Base-by-base conservation (phyloP, 1,140 invertebrate species). In the Heliconius hewitsoni region DNA sequence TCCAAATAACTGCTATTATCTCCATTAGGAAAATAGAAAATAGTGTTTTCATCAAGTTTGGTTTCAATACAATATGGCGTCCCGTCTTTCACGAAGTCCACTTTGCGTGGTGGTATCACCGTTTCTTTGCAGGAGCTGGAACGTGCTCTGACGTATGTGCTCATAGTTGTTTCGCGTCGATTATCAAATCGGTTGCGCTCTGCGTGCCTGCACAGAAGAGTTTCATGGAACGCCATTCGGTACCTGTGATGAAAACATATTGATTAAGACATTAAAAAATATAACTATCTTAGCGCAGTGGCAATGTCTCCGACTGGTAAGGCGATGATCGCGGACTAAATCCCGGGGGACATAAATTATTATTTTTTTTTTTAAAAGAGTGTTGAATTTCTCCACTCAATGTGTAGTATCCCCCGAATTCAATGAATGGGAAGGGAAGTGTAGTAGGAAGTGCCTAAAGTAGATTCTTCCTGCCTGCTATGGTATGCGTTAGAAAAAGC, bases 41-140 rank as follows among this genome's bases (percentile, higher is more conserved):
- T 78, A 0, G 76, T 81, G 18, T 79, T 83, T 70, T 85, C 84
- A 11, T 86, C 83, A 18, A 82, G 78, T 66, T 85, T 82, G n/a
- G 84, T 80, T 30, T 85, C 87, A 11, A 93, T 84, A n/a, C 87
- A 89, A 55, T 86, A 90, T 5, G 90, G 89, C 1, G 90, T 87
- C 16, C 89, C 87, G 16, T 88, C 88, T 70, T 93, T 91, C 0
- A 90, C 83, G 76, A 83, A 93, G 78, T 90, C 87, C 0, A 93
- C 85, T 80, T 92, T 92, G 74, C 81, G 89, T 23, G 86, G 83
- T 60, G 86, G 84, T 50, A 88, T 85, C 30, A 85, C 85, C 9
- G 86, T 78, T 6, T 90, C 87, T 13, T 85, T 75, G 19, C 82
- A 84, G 66, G 85, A 83, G 55, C 84, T 86, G 30, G 84, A 83